Base-by-base conservation (phyloP, 2,113 vertebrate genomes). In the Aplodontia rufa region DNA sequence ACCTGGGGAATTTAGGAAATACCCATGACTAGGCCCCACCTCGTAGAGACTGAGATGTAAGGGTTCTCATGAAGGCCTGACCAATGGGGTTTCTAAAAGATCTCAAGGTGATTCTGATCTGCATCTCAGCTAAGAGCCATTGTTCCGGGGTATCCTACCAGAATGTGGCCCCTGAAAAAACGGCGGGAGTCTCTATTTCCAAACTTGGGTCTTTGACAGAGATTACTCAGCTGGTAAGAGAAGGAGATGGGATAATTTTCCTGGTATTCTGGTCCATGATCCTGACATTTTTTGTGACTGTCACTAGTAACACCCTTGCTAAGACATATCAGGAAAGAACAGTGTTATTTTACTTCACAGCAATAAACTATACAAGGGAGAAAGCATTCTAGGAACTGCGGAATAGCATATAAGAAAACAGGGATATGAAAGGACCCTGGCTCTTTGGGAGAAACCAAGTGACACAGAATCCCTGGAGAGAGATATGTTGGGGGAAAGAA, bases 201-300 rank as follows among this genome's bases (percentile, higher is more conserved):
- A 90, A 49, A 10, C 32, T 12, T 71, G 40, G 37, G 37, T 51
- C 40, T 93, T 76, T 16, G 40, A 17, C 32, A 90, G 1, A 42
- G 12, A 64, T 83, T 32, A 58, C 3, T 35, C 7, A 47, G 8
- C 22, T 30, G 28, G 13, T 42, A 30, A 49, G 37, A 51, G 19
- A 37, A 20, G 74, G 11, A 35, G 35, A 55, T 1, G 6, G 62
- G 19, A 2, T 14, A 20, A 13, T 5, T 22, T 0, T 0, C 20
- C 26, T 62, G 30, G 26, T 78, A 4, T n/a, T 72, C 17, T 24
- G 32, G 40, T 20, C n/a, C 40, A 5, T 32, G 28, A 83, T 49
- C 62, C 69, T 80, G 80, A 91, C 71, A 1, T 20, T 51, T 68
- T 49, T 42, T 66, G 35, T 47, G 32, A 55, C 11, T 83, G 32